Conservation (phyloP, 2,888 invertebrate species). For the Plemyria rubiginata region DNA sequence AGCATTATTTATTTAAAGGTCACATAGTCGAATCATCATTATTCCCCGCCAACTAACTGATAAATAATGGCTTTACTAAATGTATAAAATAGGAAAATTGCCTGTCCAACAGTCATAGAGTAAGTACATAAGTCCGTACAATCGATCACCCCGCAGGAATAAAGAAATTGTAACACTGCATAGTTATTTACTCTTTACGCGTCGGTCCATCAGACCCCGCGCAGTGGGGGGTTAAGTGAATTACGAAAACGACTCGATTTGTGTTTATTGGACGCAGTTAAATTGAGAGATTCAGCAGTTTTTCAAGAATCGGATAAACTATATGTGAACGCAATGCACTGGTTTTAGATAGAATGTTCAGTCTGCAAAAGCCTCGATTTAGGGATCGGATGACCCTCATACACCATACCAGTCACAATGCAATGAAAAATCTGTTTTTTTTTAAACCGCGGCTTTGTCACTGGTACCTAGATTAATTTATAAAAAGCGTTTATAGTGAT, state of each 20-base stretch:
- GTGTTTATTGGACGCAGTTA: slow-evolving; percentile 49
- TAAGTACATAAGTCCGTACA: neutral
- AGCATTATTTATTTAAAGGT: too few relatives aligned
- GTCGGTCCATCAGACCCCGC: slow-evolving; percentile 40
- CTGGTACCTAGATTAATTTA: too few relatives aligned
- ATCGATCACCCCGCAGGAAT: slow-evolving; percentile 11
- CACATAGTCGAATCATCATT: too few relatives aligned
- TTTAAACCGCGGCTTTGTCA: too few relatives aligned
- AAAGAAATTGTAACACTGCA: slow-evolving; percentile 28
- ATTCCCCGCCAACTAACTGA: too few relatives aligned
- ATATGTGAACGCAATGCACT: slow-evolving; percentile 12
- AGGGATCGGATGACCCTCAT: too few relatives aligned
- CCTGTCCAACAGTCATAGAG: neutral
- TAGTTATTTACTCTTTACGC: slow-evolving; percentile 11
- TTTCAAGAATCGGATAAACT: slow-evolving; percentile 29
- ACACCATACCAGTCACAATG: too few relatives aligned
- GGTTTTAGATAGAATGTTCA: slow-evolving; percentile 8
- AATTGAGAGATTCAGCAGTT: slow-evolving; percentile 38
- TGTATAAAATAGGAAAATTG: neutral
- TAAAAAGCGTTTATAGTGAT: too few relatives aligned
- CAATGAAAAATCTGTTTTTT: too few relatives aligned
- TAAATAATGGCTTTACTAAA: neutral
- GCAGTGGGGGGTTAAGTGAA: slow-evolving; percentile 17
- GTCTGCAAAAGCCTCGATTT: neutral
- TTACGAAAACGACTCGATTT: slow-evolving; percentile 63